phyloP scores from a whole-genome alignment of 2,888 invertebrate genomes.

The Morpho deidamia region DNA sequence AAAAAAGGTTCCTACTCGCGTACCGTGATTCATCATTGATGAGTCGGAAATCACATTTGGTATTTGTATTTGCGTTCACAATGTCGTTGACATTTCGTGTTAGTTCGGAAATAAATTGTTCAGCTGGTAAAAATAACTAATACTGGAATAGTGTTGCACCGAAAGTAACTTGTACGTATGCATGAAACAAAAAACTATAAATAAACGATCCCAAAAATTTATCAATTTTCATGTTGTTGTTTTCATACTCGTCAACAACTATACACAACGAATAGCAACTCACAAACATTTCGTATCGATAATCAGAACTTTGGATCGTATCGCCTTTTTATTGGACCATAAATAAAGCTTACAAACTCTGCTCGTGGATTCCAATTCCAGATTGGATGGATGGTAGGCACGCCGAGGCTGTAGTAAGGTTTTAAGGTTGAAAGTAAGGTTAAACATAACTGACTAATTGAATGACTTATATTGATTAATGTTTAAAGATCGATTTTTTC shows the following conservation, averaged over 20 bases:
- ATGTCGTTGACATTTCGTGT: conserved; percentile 68
- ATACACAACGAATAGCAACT: too few relatives aligned
- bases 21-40: conserved; percentile 61
- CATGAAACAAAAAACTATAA: too few relatives aligned
- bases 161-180: too few relatives aligned
- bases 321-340: not conserved
- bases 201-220: too few relatives aligned
- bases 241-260: too few relatives aligned
- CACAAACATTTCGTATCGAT: not conserved
- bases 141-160: conserved; percentile 14
- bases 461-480: too few relatives aligned
- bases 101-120: conserved; percentile 32
- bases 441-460: not conserved
- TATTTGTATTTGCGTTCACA: conserved; percentile 49
- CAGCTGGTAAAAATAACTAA: conserved; percentile 14
- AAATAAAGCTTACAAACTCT: not conserved
- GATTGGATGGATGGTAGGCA: not conserved
- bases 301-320: not conserved
- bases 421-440: not conserved
- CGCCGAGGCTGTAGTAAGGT: not conserved
- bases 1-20: conserved; percentile 57
- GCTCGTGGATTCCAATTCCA: not conserved
- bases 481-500: too few relatives aligned
- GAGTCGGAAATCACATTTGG: conserved; percentile 53
- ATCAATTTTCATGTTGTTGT: too few relatives aligned